Percentiles rank a stretch among this genome's conserved stretches.
These are phyloP conservation scores for Cerceris rybyensis DNA, from an alignment of 2,888 invertebrate species.

Conservation along the genomic window DNA sequence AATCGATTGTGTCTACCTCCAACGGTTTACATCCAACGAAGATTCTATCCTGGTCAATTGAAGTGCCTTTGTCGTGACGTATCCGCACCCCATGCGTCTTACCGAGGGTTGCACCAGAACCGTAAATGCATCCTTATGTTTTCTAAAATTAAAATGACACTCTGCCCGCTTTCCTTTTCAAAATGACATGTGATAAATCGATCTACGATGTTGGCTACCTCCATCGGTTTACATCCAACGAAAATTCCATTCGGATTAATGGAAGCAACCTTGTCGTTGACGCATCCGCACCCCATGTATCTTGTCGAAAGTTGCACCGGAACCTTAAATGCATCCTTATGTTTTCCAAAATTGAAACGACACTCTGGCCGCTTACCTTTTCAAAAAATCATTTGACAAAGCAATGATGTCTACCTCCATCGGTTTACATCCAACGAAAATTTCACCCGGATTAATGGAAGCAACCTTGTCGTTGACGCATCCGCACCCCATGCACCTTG, in stretches of 20 bases:
- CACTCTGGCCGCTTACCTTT: constrained; percentile 45
- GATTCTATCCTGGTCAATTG: no score
- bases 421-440: constrained; percentile 28
- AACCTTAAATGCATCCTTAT: constrained; percentile 38
- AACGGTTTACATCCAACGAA: no score
- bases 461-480: constrained; percentile 20
- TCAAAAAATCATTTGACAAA: constrained; percentile 57
- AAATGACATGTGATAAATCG: constrained; percentile 55
- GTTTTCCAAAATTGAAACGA: constrained; percentile 50
- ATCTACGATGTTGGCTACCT: constrained; percentile 9
- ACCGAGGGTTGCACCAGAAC: not conserved
- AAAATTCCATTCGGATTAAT: constrained; percentile 49
- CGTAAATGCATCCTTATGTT: constrained; percentile 43
- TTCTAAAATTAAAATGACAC: constrained; percentile 55
- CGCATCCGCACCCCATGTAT: no score
- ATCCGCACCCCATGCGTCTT: no score
- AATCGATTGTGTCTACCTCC: no score
- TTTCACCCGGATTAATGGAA: constrained; percentile 47
- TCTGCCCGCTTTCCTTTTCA: constrained; percentile 40
- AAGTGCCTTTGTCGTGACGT: no score
- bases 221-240: constrained; percentile 14
- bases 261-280: constrained; percentile 32
- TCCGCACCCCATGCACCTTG: no score
- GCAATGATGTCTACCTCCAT: constrained; percentile 8
- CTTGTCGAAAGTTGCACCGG: no score